Conservation (phyloP, 2,113 vertebrate species). For the Brachyhypopomus occidentalis region DNA sequence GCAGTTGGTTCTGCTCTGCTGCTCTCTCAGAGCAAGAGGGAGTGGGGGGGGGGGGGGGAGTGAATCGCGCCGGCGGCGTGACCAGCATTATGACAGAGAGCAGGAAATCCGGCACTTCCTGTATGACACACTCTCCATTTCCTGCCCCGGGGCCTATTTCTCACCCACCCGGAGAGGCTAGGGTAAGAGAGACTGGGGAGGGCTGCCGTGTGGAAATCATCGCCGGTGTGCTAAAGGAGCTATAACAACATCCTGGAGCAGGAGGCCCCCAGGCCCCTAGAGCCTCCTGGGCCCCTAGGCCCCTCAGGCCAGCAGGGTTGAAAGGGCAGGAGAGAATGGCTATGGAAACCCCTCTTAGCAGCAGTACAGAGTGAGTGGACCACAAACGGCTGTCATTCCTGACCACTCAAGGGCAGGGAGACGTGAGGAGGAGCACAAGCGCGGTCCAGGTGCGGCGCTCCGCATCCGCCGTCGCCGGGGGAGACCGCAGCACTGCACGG, state of each 20-base stretch:
- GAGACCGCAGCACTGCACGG: background rate
- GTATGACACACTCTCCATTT: slow-evolving; percentile 61
- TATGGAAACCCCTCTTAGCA: slow-evolving; percentile 64
- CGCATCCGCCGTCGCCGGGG: background rate
- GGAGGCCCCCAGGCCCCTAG: slow-evolving; percentile 56
- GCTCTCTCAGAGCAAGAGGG: slow-evolving; percentile 18
- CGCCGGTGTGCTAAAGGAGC: slow-evolving; percentile 57
- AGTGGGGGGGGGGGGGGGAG: slow-evolving; percentile 3
- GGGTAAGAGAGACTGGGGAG: no score
- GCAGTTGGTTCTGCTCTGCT: slow-evolving; percentile 11
- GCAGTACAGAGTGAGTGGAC: slow-evolving; percentile 42
- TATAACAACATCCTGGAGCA: slow-evolving; percentile 68
- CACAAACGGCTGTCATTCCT: slow-evolving; percentile 19
- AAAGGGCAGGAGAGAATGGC: slow-evolving; percentile 53
- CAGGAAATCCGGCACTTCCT: slow-evolving; percentile 50
- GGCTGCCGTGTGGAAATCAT: slow-evolving; percentile 49
- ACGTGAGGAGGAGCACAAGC: background rate
- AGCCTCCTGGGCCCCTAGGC: slow-evolving; percentile 49
- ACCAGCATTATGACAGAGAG: slow-evolving; percentile 33
- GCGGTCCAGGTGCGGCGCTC: background rate
- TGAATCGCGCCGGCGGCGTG: slow-evolving; percentile 26
- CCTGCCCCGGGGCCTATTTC: slow-evolving; percentile 57
- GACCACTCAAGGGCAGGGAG: slow-evolving; percentile 5
- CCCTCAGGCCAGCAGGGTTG: slow-evolving; percentile 54
- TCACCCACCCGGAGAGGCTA: slow-evolving; percentile 61